These are phyloP conservation scores for Bolinopsis microptera DNA, from an alignment of 37 sponge, comb jelly and placozoan species.

Conservation along the genomic window DNA sequence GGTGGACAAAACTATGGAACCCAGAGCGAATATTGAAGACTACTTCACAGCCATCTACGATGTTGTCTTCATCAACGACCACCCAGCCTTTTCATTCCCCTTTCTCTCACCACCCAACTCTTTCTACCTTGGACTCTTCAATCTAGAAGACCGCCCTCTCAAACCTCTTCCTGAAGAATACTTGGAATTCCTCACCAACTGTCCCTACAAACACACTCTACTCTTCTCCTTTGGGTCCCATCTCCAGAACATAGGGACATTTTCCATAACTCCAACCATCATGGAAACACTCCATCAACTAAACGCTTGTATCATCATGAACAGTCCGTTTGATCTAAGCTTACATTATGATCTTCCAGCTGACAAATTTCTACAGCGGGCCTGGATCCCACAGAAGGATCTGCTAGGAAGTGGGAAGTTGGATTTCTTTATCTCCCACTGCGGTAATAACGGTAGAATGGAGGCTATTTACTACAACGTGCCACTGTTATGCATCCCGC, in stretches of 20 bases:
- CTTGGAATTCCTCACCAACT: background rate
- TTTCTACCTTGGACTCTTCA: constrained; percentile 17
- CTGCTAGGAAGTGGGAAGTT: constrained; percentile 33
- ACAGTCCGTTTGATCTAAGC: background rate
- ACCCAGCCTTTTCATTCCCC: constrained; percentile 22
- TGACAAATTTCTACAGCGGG: background rate
- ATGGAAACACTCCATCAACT: background rate
- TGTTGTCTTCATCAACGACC: background rate
- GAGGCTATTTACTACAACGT: constrained; percentile 11
- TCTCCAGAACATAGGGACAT: background rate
- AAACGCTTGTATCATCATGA: background rate
- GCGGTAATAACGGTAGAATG: constrained; percentile 53
- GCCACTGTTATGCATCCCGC: constrained; percentile 28
- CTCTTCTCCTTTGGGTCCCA: constrained; percentile 24
- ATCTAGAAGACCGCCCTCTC: background rate
- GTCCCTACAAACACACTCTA: background rate
- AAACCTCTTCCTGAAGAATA: background rate
- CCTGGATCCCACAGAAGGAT: constrained; percentile 41
- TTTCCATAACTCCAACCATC: background rate
- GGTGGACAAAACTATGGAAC: background rate
- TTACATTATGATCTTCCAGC: background rate
- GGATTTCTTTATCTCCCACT: constrained; percentile 12
- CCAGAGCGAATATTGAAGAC: background rate
- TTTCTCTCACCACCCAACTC: background rate
- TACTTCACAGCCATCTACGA: background rate